Evolutionary conservation across 2,797 vertebrate species (phyloP).

Genomic region (Graptemys geographica): DNA sequence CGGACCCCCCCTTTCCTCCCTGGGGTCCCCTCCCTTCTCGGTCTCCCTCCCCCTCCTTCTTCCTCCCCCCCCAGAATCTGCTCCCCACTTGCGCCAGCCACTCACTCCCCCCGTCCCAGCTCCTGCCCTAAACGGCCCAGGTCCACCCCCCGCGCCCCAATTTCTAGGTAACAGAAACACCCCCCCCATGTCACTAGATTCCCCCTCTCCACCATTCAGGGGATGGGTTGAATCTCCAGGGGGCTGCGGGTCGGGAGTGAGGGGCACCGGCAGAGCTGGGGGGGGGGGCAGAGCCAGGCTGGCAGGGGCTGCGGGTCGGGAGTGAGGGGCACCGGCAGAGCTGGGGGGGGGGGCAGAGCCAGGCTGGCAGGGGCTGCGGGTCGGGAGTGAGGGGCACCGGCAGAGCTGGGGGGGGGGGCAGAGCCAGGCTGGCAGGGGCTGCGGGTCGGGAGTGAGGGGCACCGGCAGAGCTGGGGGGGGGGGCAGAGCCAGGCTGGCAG

Average conservation of each 20-base stretch:
- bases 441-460: neutral
- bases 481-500: too few relatives aligned
- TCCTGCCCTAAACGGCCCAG: too few relatives aligned
- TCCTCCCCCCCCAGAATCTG: neutral
- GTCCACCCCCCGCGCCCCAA: neutral
- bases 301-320: too few relatives aligned
- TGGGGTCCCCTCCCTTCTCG: neutral
- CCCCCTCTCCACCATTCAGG: neutral
- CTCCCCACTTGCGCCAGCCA: neutral
- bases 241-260: neutral
- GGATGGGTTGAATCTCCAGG: too few relatives aligned
- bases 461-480: conserved; percentile 26
- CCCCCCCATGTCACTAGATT: neutral
- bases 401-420: too few relatives aligned
- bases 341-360: neutral
- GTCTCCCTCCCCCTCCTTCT: too few relatives aligned
- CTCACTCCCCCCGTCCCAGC: neutral
- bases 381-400: too few relatives aligned
- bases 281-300: too few relatives aligned
- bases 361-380: too few relatives aligned
- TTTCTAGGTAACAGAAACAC: neutral
- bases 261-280: conserved; percentile 44
- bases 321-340: conserved; percentile 42
- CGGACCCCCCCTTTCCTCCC: neutral
- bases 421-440: too few relatives aligned